Percentiles rank a stretch among this genome's conserved stretches.
Conservation (phyloP, 2,888 invertebrate species). For the Cryptosula pallasiana region DNA sequence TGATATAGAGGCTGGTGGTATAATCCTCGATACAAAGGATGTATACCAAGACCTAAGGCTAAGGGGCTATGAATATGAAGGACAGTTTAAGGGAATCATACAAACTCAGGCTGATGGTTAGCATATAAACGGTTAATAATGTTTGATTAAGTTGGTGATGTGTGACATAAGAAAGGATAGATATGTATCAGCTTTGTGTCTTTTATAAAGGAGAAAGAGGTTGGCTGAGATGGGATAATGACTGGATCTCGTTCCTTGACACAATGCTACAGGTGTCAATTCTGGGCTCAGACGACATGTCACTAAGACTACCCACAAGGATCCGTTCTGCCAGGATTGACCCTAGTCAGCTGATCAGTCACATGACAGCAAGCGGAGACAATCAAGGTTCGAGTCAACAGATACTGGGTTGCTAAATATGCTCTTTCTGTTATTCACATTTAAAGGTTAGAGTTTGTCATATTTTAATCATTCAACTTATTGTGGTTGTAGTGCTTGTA, state of each 20-base stretch:
- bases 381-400: too few species aligned
- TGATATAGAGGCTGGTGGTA: constrained; percentile 25
- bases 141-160: too few species aligned
- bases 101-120: constrained; percentile 58
- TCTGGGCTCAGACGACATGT: constrained; percentile 65
- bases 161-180: too few species aligned
- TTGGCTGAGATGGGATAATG: constrained; percentile 74
- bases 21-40: constrained; percentile 38
- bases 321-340: constrained; percentile 76
- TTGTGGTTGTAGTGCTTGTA: background rate
- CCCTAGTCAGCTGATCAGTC: constrained; percentile 60
- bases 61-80: constrained; percentile 54
- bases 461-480: too few species aligned
- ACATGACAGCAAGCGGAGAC: too few species aligned
- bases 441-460: too few species aligned
- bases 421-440: too few species aligned
- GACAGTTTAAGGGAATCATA: constrained; percentile 63
- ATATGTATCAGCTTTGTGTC: too few species aligned
- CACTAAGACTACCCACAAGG: constrained; percentile 80
- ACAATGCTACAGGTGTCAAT: constrained; percentile 91
- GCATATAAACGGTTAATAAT: too few species aligned
- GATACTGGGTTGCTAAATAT: too few species aligned
- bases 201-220: constrained; percentile 61
- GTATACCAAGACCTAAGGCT: constrained; percentile 52
- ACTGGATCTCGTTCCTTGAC: constrained; percentile 94